Evolutionary conservation across 2,797 vertebrate genomes (phyloP).

Genomic region (Eidolon dupreanum): DNA sequence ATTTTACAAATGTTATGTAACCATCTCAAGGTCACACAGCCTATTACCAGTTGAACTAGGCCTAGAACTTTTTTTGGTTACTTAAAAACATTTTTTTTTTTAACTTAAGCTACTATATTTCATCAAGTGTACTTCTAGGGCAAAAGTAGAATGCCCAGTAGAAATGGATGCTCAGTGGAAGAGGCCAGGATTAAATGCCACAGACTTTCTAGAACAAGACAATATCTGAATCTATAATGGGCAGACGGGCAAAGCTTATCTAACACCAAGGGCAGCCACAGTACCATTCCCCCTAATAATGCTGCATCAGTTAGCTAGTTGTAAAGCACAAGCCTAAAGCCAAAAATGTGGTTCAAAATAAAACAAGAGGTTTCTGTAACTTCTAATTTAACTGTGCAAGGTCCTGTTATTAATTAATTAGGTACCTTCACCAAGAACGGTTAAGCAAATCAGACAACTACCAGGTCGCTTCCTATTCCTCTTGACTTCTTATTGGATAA

Average conservation of each 20-base stretch:
- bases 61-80: slow-evolving; percentile 30
- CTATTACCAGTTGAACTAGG: neutral
- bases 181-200: slow-evolving; percentile 15
- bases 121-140: neutral
- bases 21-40: neutral
- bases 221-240: neutral
- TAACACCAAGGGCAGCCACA: neutral
- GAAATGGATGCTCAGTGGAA: neutral
- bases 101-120: neutral
- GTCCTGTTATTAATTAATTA: slow-evolving; percentile 80
- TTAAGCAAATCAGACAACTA: slow-evolving; percentile 70
- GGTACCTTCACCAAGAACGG: slow-evolving; percentile 71
- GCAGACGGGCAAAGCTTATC: neutral
- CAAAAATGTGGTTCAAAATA: slow-evolving; percentile 43
- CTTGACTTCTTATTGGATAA: slow-evolving; percentile 23
- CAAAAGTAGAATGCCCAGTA: neutral
- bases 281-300: neutral
- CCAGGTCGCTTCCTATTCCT: slow-evolving; percentile 37
- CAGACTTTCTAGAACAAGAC: neutral
- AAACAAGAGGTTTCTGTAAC: slow-evolving; percentile 24
- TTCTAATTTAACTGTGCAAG: slow-evolving; percentile 73
- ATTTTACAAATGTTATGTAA: slow-evolving; percentile 21
- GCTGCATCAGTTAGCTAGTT: neutral
- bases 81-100: neutral
- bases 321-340: neutral